A percentile compares a stretch with the other conserved stretches of the same genome.
Conservation (phyloP, 1,140 invertebrate genomes). For the Lordiphosa stackelbergi region DNA sequence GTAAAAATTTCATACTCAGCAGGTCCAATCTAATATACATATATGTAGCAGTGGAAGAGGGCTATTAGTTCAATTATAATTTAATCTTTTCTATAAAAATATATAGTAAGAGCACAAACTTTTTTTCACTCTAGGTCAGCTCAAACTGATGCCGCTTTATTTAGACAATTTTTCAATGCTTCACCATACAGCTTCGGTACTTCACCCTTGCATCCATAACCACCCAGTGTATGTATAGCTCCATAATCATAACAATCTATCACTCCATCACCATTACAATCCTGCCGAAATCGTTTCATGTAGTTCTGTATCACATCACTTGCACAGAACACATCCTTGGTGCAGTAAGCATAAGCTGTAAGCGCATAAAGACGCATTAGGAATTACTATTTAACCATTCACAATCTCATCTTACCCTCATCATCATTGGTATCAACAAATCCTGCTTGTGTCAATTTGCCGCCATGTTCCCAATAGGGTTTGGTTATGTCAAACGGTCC, state of each 20-base stretch:
- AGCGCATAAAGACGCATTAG: neutral
- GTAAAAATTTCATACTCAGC: no score
- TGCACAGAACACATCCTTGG: conserved; percentile 1
- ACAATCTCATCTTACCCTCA: neutral
- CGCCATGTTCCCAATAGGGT: conserved; percentile 1
- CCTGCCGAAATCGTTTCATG: neutral
- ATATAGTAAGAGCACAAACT: neutral
- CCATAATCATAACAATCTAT: no score
- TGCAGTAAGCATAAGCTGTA: neutral
- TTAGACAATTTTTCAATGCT: neutral
- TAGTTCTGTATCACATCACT: neutral
- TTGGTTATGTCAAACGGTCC: conserved; percentile 1
- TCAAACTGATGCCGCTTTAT: neutral
- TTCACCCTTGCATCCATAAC: neutral
- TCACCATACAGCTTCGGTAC: neutral
- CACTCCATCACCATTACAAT: neutral
- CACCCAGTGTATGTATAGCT: neutral
- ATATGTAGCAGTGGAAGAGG: no score
- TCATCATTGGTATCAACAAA: neutral
- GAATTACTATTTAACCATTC: neutral
- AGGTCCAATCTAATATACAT: no score
- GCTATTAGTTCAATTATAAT: no score
- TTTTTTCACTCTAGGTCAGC: neutral
- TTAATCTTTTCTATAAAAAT: no score
- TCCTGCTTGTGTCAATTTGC: neutral